Evolutionary conservation across 2,797 vertebrate species (phyloP).

Genomic region (Remorina albescens): DNA sequence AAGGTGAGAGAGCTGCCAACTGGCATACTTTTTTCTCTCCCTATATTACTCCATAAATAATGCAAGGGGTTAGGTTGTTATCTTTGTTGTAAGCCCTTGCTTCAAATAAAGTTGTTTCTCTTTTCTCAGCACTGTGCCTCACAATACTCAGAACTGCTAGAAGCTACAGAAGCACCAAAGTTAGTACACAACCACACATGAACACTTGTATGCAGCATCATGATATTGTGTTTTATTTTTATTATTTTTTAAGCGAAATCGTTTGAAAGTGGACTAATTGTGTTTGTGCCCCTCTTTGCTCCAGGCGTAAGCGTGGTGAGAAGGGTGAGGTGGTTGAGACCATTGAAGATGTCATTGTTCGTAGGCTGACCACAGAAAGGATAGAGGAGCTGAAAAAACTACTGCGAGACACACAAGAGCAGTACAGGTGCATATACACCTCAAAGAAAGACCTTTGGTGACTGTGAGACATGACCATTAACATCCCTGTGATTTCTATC

Average conservation of each 20-base stretch:
- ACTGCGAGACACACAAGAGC: conserved; percentile 96
- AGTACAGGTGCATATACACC: conserved; percentile 89
- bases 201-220: neutral
- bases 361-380: conserved; percentile 94
- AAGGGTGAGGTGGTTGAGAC: conserved; percentile 99
- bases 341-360: conserved; percentile 97
- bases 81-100: neutral
- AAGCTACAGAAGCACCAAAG: conserved; percentile 98
- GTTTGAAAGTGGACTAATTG: neutral
- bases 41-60: neutral
- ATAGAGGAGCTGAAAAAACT: conserved; percentile 97
- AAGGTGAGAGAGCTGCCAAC: conserved; percentile 84
- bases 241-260: neutral
- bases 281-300: conserved; percentile 6
- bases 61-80: neutral
- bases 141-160: conserved; percentile 97
- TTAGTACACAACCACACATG: conserved; percentile 79
- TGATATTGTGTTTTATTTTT: neutral
- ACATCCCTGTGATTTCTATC: conserved; percentile 11
- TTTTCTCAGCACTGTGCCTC: conserved; percentile 95
- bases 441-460: neutral
- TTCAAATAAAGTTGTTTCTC: conserved; percentile 34
- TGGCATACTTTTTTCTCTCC: neutral
- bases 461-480: neutral
- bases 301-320: conserved; percentile 96